These are phyloP conservation scores for Xyrichtys novacula DNA, from an alignment of 2,797 vertebrate genomes.

Conservation along the genomic window DNA sequence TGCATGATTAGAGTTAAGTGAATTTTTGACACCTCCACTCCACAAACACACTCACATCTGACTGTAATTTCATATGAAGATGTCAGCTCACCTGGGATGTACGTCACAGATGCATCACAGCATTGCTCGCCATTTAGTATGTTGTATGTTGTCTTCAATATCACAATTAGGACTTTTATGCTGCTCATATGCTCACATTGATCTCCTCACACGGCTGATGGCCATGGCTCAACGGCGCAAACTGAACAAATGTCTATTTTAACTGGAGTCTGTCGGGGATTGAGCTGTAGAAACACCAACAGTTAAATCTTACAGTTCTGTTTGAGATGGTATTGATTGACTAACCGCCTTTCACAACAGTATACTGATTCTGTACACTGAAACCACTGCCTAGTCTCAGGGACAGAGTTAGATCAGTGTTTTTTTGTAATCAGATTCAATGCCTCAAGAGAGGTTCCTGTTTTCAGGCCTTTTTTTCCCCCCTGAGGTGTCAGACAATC, in stretches of 20 bases:
- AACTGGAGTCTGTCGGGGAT: conserved; percentile 40
- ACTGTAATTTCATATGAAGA: conserved; percentile 45
- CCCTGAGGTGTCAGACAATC: conserved; percentile 66
- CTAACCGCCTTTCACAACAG: conserved; percentile 59
- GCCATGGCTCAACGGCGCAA: conserved; percentile 34
- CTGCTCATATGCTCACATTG: conserved; percentile 57
- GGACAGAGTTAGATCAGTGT: conserved; percentile 84
- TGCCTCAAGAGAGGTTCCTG: conserved; percentile 63
- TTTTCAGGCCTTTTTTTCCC: conserved; percentile 54
- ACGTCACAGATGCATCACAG: conserved; percentile 32
- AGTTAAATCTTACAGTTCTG: conserved; percentile 49
- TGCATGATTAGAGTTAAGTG: conserved; percentile 69
- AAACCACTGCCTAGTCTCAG: conserved; percentile 86
- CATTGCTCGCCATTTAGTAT: conserved; percentile 30
- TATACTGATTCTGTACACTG: conserved; percentile 72
- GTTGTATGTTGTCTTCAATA: conserved; percentile 47
- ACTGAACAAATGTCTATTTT: conserved; percentile 31
- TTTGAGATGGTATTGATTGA: conserved; percentile 42
- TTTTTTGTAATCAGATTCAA: conserved; percentile 77
- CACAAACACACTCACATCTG: conserved; percentile 34
- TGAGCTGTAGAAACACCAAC: conserved; percentile 28
- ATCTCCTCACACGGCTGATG: conserved; percentile 65
- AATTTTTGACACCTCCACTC: conserved; percentile 43
- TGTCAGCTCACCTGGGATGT: conserved; percentile 36
- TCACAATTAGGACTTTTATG: conserved; percentile 28